These are phyloP conservation scores for Phaedon cochleariae DNA, from an alignment of 2,888 invertebrate genomes.

Conservation along the genomic window DNA sequence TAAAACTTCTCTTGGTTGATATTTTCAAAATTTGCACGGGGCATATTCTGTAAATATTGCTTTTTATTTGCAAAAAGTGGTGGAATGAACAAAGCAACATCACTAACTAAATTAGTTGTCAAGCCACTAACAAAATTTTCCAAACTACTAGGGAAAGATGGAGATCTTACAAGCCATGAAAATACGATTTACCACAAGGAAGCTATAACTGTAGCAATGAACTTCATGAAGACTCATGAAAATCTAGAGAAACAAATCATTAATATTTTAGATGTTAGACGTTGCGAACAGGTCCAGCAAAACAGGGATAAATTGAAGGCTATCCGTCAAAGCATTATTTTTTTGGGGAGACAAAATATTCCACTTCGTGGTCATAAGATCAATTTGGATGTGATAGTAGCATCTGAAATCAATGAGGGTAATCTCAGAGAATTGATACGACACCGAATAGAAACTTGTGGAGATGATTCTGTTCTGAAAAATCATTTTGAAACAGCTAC, in stretches of 20 bases:
- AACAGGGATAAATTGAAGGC: neutral
- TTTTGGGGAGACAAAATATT: conserved; percentile 17
- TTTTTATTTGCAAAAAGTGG: neutral
- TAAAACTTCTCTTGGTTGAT: neutral
- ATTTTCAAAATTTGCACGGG: neutral
- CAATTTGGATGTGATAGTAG: conserved; percentile 5
- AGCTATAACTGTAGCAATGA: neutral
- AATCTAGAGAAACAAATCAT: neutral
- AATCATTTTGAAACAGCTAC: conserved; percentile 13
- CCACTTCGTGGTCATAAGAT: conserved; percentile 9
- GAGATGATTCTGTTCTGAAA: conserved; percentile 15
- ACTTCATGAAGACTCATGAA: neutral
- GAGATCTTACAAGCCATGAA: neutral
- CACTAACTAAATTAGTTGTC: neutral
- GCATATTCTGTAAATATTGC: neutral
- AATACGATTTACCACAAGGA: conserved; percentile 1
- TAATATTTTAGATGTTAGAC: neutral
- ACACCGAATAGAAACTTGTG: conserved; percentile 16
- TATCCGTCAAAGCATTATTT: neutral
- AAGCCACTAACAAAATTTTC: neutral
- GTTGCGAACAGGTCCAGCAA: neutral
- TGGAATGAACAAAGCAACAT: neutral
- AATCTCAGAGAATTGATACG: conserved; percentile 15
- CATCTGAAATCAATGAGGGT: conserved; percentile 13
- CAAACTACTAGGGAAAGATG: neutral